Base-by-base conservation (phyloP, 1,140 invertebrate species). In the Dreissena rostriformis region DNA sequence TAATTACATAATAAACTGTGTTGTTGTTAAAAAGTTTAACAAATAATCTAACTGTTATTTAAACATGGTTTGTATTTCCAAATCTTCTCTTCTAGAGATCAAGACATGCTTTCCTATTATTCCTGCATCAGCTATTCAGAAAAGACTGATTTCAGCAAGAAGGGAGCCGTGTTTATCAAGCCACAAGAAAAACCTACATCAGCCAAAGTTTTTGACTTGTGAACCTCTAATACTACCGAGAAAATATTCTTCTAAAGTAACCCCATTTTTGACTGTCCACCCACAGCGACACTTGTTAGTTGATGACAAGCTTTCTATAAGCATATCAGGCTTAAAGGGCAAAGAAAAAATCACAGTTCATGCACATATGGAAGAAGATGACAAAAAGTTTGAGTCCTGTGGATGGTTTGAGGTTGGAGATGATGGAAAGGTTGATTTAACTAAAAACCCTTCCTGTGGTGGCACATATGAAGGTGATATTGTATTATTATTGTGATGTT, bases 391-490 rank as follows among this genome's bases (percentile, higher is more conserved):
- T 73, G 72, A 74, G 52, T 84, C 86, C 0, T 72, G 29, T 39
- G 80, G 66, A 22, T 81, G 80, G 28, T 87, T 82, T 52, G 57
- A 55, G 8, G 55, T 79, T 19, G 79, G 78, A 63, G 28, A 74
- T 24, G 26, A 79, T 74, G 87, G 87, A n/a, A 53, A 7, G 12
- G 75, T 88, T 2, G 84, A 88, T 49, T 70, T 86, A 17, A 28
- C 10, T 5, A 83, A 65, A 39, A 77, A 85, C 0, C 2, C 74
- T 49, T 78, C 86, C 29, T n/a, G 61, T 19, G 76, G 77, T 17
- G 87, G 87, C 55, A 86, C 78, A 24, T 88, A 83, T 65, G 55
- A 24, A 70, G 86, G 84, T 82, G 63, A n/a, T n/a, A n/a, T n/a
- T n/a, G 75, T 68, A 12, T 57, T 19, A 77, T 70, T 19, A 49